A percentile compares a stretch with the other conserved stretches of the same genome.
Conservation (phyloP, 2,113 vertebrate genomes). For the Cynocephalus volans region DNA sequence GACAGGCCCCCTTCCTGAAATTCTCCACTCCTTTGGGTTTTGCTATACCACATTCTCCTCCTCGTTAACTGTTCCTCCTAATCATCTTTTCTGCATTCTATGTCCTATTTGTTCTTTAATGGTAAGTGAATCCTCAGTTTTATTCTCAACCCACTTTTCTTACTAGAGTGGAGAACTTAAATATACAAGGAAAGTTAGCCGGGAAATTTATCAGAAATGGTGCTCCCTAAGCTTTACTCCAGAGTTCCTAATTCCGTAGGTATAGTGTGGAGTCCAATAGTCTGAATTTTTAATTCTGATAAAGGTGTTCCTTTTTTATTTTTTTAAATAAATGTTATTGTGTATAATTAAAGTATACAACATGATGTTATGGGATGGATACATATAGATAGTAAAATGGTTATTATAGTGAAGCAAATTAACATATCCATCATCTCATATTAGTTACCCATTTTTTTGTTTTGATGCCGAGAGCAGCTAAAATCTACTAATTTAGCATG, state of each 20-base stretch:
- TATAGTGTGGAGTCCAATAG: background rate
- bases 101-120: background rate
- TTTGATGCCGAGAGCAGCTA: background rate
- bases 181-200: background rate
- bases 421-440: background rate
- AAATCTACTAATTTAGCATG: background rate
- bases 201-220: background rate
- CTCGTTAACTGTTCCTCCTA: background rate
- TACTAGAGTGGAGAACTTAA: background rate
- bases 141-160: background rate
- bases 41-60: background rate
- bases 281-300: constrained; percentile 43
- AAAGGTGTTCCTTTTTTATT: background rate
- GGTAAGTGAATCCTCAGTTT: background rate
- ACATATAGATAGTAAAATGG: background rate
- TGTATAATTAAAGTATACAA: background rate
- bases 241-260: background rate
- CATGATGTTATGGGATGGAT: background rate
- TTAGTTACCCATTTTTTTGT: background rate
- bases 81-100: background rate
- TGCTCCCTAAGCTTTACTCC: background rate
- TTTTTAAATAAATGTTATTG: background rate
- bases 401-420: background rate
- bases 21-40: background rate
- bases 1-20: background rate